phyloP scores from a whole-genome alignment of 2,113 vertebrate species.

The Centropus bengalensis region DNA sequence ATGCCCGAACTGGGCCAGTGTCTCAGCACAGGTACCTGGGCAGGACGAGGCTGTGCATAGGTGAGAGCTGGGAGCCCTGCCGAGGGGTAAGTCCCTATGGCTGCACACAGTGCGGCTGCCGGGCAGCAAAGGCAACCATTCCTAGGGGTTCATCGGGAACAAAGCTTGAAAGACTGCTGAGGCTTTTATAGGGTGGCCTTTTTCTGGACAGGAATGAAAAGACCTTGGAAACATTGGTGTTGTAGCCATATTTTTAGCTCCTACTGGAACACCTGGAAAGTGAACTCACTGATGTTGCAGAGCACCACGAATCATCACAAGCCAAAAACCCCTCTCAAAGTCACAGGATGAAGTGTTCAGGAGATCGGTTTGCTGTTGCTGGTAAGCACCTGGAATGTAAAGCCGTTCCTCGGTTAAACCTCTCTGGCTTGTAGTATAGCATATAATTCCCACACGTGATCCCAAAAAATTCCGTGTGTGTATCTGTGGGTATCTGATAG shows the following conservation, averaged over 20 bases:
- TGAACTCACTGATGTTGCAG: accelerated
- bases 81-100: background rate
- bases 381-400: background rate
- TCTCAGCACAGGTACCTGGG: background rate
- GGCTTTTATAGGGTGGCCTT: background rate
- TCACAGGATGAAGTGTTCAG: accelerated
- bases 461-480: no score
- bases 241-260: background rate
- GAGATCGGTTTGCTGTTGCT: background rate
- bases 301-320: background rate
- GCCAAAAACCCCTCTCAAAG: background rate
- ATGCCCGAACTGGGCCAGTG: background rate
- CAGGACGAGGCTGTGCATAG: background rate
- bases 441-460: background rate
- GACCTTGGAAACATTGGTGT: background rate
- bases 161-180: background rate
- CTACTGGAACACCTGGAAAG: no score
- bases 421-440: background rate
- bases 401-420: background rate
- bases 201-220: background rate
- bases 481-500: background rate
- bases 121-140: accelerated
- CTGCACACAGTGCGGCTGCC: accelerated
- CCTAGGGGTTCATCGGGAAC: background rate
- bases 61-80: background rate